phyloP scores from a whole-genome alignment of 2,888 invertebrate species.

The Patella ulyssiponensis region DNA sequence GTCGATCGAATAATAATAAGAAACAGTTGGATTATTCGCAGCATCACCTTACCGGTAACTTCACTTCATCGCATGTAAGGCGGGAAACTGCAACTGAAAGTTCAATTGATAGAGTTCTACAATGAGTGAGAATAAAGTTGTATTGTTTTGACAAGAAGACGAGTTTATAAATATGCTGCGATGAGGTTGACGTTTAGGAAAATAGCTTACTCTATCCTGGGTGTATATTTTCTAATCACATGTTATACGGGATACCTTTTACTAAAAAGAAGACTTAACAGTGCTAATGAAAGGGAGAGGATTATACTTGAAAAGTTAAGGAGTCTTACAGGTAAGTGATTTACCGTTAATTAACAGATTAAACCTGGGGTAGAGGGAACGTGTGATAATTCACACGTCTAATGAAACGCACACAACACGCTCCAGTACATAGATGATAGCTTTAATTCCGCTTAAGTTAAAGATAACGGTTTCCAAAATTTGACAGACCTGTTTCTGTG shows the following conservation, averaged over 20 bases:
- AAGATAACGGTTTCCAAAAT: too few relatives aligned
- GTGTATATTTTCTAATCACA: constrained; percentile 58
- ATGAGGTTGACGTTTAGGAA: constrained; percentile 48
- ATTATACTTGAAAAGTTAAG: constrained; percentile 38
- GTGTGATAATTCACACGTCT: too few relatives aligned
- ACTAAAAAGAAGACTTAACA: constrained; percentile 32
- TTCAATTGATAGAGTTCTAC: neutral
- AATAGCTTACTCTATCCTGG: constrained; percentile 55
- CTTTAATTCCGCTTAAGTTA: too few relatives aligned
- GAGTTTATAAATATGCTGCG: constrained; percentile 11
- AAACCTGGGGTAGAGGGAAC: too few relatives aligned
- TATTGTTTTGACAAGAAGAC: constrained; percentile 15
- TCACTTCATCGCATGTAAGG: neutral
- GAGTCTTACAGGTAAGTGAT: constrained; percentile 39
- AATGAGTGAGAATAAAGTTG: too few relatives aligned
- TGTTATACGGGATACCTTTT: constrained; percentile 63
- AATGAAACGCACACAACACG: too few relatives aligned
- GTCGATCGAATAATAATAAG: neutral
- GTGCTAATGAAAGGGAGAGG: constrained; percentile 30
- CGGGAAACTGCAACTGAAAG: neutral
- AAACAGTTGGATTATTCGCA: neutral
- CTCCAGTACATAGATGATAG: too few relatives aligned
- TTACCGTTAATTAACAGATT: too few relatives aligned
- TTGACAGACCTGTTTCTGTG: too few relatives aligned
- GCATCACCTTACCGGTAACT: neutral